These are phyloP conservation scores for Deilephila elpenor DNA, from an alignment of 2,888 invertebrate genomes.

Conservation along the genomic window DNA sequence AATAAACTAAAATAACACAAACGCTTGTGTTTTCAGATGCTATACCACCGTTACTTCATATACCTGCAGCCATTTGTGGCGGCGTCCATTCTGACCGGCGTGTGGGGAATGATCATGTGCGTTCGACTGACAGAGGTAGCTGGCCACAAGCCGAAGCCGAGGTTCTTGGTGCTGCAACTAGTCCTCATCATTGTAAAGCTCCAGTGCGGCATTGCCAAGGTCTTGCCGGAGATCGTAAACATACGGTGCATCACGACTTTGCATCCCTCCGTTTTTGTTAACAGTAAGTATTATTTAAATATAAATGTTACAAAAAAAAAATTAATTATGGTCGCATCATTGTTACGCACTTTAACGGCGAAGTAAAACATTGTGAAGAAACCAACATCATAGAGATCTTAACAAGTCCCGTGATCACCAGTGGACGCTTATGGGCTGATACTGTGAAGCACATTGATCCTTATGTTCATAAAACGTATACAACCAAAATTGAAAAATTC, in stretches of 20 bases:
- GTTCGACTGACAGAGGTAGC: slow-evolving; percentile 73
- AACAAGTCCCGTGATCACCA: too few species aligned
- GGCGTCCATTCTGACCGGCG: slow-evolving; percentile 86
- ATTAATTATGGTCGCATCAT: too few species aligned
- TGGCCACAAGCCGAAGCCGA: slow-evolving; percentile 75
- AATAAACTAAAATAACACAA: too few species aligned
- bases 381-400: too few species aligned
- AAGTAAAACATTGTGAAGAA: too few species aligned
- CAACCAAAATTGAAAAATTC: too few species aligned
- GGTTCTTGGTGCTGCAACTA: slow-evolving; percentile 86
- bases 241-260: slow-evolving; percentile 87
- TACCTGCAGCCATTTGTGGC: slow-evolving; percentile 87
- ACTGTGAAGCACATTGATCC: too few species aligned
- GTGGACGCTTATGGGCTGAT: too few species aligned
- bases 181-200: slow-evolving; percentile 88
- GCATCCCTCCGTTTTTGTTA: slow-evolving; percentile 87
- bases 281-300: slow-evolving; percentile 79
- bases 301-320: background rate
- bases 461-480: too few species aligned
- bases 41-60: slow-evolving; percentile 78
- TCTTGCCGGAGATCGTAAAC: slow-evolving; percentile 79
- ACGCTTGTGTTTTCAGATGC: slow-evolving; percentile 69
- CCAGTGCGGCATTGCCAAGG: slow-evolving; percentile 85
- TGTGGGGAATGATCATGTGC: slow-evolving; percentile 88
- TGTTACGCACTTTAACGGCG: too few species aligned